Conservation (phyloP, 2,113 vertebrate genomes). For the Dascyllus trimaculatus region DNA sequence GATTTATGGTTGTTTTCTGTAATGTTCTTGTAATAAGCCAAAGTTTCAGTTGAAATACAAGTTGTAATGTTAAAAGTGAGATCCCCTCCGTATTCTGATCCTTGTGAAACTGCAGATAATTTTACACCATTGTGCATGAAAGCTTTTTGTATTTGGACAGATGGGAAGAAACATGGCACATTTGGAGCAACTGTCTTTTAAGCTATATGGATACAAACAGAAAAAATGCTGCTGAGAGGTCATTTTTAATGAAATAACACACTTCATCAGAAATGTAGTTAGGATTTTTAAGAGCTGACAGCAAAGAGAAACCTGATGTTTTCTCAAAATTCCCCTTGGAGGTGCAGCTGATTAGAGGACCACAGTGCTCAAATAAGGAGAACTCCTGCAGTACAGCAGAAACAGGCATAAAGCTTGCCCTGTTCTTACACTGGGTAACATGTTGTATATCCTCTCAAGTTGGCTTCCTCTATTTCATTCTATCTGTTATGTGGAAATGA, state of each 20-base stretch:
- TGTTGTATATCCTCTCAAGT: background rate
- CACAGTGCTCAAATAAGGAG: background rate
- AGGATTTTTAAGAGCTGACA: background rate
- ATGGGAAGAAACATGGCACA: background rate
- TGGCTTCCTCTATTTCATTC: background rate
- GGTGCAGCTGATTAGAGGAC: background rate
- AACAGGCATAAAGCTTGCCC: background rate
- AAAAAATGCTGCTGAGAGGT: background rate
- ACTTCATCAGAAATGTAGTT: background rate
- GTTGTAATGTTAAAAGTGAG: no score
- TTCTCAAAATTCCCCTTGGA: background rate
- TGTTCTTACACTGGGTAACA: background rate
- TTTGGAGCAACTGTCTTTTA: no score
- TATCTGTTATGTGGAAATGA: conserved; percentile 44
- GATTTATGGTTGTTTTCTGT: no score
- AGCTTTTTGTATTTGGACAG: background rate
- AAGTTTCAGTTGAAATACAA: no score
- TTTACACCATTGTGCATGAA: background rate
- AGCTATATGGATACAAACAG: no score
- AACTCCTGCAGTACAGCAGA: background rate
- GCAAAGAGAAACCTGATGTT: background rate
- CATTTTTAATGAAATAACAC: background rate
- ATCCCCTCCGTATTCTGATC: no score
- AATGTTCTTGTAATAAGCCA: no score
- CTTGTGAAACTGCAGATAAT: background rate